Base-by-base conservation (phyloP, 2,888 invertebrate genomes). In the Microchrysa polita region DNA sequence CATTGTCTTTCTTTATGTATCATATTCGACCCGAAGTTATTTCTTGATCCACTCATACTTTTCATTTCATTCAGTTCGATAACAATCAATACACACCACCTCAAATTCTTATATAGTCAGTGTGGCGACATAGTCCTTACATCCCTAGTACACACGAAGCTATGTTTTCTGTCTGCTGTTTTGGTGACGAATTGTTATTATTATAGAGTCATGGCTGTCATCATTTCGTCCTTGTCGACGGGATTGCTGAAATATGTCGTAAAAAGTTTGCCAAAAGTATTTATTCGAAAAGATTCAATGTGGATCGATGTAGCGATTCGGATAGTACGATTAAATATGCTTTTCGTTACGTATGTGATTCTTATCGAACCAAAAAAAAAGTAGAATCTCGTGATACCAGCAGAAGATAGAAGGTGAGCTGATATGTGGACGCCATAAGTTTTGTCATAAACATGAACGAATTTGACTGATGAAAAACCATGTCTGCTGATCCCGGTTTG, bases 101-200 rank as follows among this genome's bases (percentile, higher is more conserved):
- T 27, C 60, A 23, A 60, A 5, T n/a, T 27, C 34, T 34, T n/a
- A n/a, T n/a, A n/a, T 60, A 60, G 60, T 60, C 60, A 60, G 14
- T 60, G 60, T 60, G 60, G 60, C 60, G 60, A 60, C 60, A 57
- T 20, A 60, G 34, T 27, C 60, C 23, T 22, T 23, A 59, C 23
- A 9, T 18, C 34, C 2, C 27, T 27, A 5, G 60, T 10, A n/a
- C n/a, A n/a, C n/a, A 60, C 5, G 60, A 20, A 9, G 48, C 12
- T 48, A n/a, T 10, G 10, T 34, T 7, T 48, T 48, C 4, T 48
- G 48, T 48, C 48, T 48, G n/a, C n/a, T n/a, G 27, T 48, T 12
- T 12, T 48, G 12, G 48, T 48, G 48, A 48, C 48, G 48, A 48
- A 48, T 48, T 48, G 48, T 48, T 48, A 48, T 48, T 4, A 48